phyloP scores from a whole-genome alignment of 2,888 invertebrate species.

The Cantharis rufa region DNA sequence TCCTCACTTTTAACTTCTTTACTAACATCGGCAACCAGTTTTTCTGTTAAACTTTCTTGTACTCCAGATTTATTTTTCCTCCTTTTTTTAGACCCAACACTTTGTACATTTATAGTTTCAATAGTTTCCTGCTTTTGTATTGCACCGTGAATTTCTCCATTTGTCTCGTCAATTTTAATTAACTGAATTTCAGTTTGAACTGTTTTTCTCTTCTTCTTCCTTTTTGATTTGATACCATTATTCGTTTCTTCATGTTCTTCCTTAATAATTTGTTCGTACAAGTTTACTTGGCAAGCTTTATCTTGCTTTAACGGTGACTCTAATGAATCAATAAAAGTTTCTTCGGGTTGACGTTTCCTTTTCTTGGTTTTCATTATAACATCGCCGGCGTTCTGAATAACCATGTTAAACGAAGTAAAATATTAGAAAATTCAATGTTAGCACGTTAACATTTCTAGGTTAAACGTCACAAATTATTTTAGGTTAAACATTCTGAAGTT shows the following conservation, averaged over 20 bases:
- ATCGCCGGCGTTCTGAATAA: not conserved
- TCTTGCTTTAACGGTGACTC: not conserved
- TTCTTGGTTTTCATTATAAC: not conserved
- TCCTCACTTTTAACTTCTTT: not conserved
- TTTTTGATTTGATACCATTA: not conserved
- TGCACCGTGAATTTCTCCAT: not conserved
- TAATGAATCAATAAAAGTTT: not conserved
- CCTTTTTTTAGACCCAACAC: not conserved
- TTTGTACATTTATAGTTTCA: not conserved
- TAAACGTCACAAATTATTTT: not conserved
- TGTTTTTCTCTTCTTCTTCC: not conserved
- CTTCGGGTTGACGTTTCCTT: not conserved
- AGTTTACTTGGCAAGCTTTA: not conserved
- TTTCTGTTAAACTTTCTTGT: no score
- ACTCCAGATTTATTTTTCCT: no score
- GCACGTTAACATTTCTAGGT: not conserved
- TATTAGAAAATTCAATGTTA: not conserved
- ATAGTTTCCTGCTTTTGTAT: not conserved
- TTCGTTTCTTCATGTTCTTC: not conserved
- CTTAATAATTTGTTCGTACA: not conserved
- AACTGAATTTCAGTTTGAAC: not conserved
- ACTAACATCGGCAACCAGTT: not conserved
- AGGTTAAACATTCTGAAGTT: not conserved
- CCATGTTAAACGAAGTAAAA: not conserved
- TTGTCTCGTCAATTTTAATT: not conserved